A percentile compares a stretch with the other conserved stretches of the same genome.
Evolutionary conservation across 1,140 invertebrate species (phyloP).

Genomic region (Lepidurus arcticus): DNA sequence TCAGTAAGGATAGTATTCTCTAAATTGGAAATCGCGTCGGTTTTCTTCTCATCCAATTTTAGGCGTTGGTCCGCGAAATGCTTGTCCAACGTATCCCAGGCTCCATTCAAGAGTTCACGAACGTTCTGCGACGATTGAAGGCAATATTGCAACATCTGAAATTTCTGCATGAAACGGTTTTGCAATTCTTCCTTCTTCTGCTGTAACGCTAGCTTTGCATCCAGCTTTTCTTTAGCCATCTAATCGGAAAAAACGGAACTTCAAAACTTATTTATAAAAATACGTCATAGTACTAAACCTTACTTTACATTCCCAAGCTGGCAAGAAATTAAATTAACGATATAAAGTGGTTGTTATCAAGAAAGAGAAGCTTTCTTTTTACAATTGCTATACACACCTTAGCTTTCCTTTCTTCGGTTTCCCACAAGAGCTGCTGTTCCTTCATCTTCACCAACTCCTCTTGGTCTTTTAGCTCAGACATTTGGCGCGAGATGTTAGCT

Average conservation of each 20-base stretch:
- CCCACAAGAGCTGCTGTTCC: not conserved
- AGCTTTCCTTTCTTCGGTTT: not conserved
- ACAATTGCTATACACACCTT: not conserved
- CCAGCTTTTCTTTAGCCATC: not conserved
- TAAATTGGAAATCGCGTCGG: conserved; percentile 29
- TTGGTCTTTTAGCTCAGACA: not conserved
- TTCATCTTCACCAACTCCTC: not conserved
- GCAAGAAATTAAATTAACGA: no score
- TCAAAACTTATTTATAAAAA: not conserved
- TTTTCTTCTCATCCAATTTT: conserved; percentile 37
- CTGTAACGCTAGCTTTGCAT: conserved; percentile 27
- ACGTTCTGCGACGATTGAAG: conserved; percentile 35
- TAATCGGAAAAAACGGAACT: not conserved
- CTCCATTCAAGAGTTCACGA: conserved; percentile 32
- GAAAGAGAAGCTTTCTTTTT: no score
- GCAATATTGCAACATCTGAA: conserved; percentile 32
- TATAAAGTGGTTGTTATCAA: not conserved
- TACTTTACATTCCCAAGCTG: not conserved
- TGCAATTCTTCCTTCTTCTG: conserved; percentile 35
- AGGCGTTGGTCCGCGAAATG: conserved; percentile 32
- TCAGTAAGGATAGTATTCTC: conserved; percentile 33
- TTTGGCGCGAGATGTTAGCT: not conserved
- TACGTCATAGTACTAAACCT: no score
- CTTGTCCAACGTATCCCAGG: conserved; percentile 34
- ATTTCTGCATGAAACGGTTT: conserved; percentile 23